These are phyloP conservation scores for Leptopilina boulardi DNA, from an alignment of 1,140 invertebrate species.

Conservation along the genomic window DNA sequence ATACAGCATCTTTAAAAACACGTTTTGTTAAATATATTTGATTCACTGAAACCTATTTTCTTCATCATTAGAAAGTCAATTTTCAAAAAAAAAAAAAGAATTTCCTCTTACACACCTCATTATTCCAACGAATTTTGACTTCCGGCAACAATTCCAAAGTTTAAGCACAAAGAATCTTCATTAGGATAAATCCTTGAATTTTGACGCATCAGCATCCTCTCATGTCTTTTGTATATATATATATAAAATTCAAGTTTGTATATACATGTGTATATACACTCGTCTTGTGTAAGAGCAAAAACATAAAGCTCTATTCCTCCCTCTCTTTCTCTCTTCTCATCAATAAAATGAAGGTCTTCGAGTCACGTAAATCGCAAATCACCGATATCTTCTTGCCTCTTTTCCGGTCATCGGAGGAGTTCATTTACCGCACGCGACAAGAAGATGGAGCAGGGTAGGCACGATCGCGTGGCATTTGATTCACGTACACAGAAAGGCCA, in stretches of 20 bases:
- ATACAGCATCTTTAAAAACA: too few species aligned
- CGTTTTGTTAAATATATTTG: too few species aligned
- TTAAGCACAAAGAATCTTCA: background rate
- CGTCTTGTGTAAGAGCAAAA: too few species aligned
- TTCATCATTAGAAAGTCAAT: background rate
- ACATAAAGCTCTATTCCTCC: background rate
- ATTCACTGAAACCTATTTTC: background rate
- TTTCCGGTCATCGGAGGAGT: slow-evolving; percentile 51
- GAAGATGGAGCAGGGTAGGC: slow-evolving; percentile 42
- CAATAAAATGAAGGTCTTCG: slow-evolving; percentile 16
- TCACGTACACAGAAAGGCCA: slow-evolving; percentile 44
- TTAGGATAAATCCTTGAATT: background rate
- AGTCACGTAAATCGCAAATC: slow-evolving; percentile 34
- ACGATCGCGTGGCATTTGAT: slow-evolving; percentile 58
- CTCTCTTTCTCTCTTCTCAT: too few species aligned
- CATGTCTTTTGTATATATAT: background rate
- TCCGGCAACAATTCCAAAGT: background rate
- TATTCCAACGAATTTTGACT: background rate
- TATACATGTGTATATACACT: too few species aligned
- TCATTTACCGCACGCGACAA: slow-evolving; percentile 50
- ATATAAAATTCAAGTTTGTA: too few species aligned
- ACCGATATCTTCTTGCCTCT: slow-evolving; percentile 41
- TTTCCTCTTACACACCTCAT: background rate
- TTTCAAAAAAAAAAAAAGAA: background rate
- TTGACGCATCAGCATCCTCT: background rate